These are phyloP conservation scores for Neopipo cinnamomea DNA, from an alignment of 2,113 vertebrate genomes.

Conservation along the genomic window DNA sequence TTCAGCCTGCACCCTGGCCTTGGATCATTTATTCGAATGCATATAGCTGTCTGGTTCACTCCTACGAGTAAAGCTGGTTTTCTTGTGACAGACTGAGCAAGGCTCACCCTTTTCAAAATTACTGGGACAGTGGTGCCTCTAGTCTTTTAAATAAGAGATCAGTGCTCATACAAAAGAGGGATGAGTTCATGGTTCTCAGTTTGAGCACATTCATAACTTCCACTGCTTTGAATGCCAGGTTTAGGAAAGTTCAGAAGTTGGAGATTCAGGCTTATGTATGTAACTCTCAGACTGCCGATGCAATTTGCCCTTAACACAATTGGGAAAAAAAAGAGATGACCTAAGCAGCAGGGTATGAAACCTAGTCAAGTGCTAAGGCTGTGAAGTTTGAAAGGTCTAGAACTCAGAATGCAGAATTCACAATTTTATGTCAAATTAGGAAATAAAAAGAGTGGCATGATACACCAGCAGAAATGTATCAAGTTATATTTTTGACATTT, in stretches of 20 bases:
- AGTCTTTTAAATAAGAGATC: background rate
- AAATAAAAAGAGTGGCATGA: background rate
- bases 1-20: background rate
- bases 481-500: background rate
- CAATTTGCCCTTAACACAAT: background rate
- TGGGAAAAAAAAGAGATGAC: background rate
- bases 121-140: background rate
- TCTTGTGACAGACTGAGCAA: background rate
- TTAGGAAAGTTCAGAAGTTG: background rate
- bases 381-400: background rate
- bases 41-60: background rate
- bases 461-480: background rate
- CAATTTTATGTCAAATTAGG: background rate
- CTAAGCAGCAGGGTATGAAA: background rate
- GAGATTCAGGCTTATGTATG: background rate
- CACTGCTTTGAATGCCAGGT: background rate
- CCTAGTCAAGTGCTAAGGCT: background rate
- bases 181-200: background rate
- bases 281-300: background rate
- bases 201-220: background rate
- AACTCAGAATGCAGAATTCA: background rate
- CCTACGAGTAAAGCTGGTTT: background rate
- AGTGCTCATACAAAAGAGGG: background rate
- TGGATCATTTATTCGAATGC: accelerated
- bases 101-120: background rate